Evolutionary conservation across 1,140 invertebrate species (phyloP), one percentile per base, ranked within the genome.

Genomic region (Apocrypta bakeri): DNA sequence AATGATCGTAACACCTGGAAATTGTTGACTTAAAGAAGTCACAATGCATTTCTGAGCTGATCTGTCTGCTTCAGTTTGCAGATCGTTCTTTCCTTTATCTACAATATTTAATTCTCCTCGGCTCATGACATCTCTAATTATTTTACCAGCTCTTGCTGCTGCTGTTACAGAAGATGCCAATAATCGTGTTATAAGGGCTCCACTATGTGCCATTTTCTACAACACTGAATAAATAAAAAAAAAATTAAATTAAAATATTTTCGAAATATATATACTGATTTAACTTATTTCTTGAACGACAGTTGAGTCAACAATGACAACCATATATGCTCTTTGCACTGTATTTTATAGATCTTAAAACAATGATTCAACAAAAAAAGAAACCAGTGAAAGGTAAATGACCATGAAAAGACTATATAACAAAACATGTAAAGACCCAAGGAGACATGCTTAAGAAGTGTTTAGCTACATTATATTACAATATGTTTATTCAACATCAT

Each of bases 1-100:
- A 88, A 99, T 98, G 72, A 99, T 97, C 21, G 94, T 95, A 0
- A 98, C 89, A 87, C 94, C 95, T 1, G 98, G 98, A 93, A 98
- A 99, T 84, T 96, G 95, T 83, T 94, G 94, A 40, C 94, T 92
- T 3, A 99, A 92, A 0, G 97, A 98, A 27, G 96, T 94, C 66
- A 99, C 94, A 83, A 99, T 99, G 89, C 97, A 98, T 85, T 94
- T 94, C 91, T 99, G 98, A 6, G 97, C 98, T 64, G 96, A 96
- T 85, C 98, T 93, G 91, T 99, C 99, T 6, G 98, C 99, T 93
- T 99, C 97, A 8, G 99, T 99, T 93, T 99, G 98, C 25, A 98
- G 93, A 93, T 99, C 98, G 94, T 98, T 96, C 85, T 95, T 95
- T n/a, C 96, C 97, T 94, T 98, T 98, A 87, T 98, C 96, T 56